These are phyloP conservation scores for Ernsta delagoae DNA, from an alignment of 2,888 invertebrate species.

Conservation along the genomic window DNA sequence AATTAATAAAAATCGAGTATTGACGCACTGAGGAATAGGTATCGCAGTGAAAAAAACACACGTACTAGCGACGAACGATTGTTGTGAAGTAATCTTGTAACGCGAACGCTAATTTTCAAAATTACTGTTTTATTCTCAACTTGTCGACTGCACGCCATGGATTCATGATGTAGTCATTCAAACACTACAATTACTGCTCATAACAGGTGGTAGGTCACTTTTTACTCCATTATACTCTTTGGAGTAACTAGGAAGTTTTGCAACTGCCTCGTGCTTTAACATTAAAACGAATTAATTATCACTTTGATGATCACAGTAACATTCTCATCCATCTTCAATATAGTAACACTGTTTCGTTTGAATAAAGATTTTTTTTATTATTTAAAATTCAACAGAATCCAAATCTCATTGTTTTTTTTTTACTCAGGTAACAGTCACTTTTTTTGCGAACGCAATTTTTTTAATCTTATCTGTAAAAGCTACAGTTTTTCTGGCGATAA, in stretches of 20 bases:
- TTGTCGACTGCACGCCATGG: conserved; percentile 5
- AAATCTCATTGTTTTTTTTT: no score
- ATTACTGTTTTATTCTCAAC: conserved; percentile 9
- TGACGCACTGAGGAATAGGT: no score
- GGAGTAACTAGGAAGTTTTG: background rate
- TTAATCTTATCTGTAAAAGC: background rate
- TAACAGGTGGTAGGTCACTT: background rate
- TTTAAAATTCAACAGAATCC: no score
- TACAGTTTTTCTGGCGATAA: no score
- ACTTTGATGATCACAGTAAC: background rate
- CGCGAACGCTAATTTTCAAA: background rate
- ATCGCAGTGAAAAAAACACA: no score
- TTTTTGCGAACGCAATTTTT: background rate
- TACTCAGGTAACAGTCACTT: no score
- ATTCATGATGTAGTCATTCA: background rate
- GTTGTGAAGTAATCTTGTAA: background rate
- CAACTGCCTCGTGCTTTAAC: no score
- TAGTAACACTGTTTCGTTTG: no score
- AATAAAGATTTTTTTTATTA: no score
- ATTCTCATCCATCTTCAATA: background rate
- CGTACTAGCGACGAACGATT: no score
- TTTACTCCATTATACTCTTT: background rate
- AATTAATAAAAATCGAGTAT: no score
- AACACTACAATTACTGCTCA: background rate
- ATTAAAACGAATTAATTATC: background rate